Percentiles rank a stretch among this genome's conserved stretches.
Conservation (phyloP, 2,113 vertebrate genomes). For the Dasypus novemcinctus region DNA sequence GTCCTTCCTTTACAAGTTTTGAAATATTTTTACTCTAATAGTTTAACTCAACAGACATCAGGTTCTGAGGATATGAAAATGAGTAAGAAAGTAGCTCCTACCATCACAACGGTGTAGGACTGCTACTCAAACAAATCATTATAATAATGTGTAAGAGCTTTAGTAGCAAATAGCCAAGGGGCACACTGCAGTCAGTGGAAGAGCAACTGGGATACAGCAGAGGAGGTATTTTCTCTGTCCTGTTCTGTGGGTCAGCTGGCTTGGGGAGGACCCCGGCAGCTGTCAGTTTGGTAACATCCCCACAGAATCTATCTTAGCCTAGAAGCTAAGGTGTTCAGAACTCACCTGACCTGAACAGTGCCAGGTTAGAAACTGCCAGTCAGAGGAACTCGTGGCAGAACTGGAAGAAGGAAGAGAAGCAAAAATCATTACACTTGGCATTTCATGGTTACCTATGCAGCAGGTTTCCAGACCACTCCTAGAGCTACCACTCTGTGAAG, state of each 20-base stretch:
- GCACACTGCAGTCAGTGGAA: not conserved
- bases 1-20: not conserved
- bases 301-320: not conserved
- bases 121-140: not conserved
- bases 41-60: not conserved
- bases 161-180: not conserved
- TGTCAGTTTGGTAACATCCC: not conserved
- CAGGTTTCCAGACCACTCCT: not conserved
- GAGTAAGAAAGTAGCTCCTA: not conserved
- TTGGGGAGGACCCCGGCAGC: fast-evolving
- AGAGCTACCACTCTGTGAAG: not conserved
- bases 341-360: fast-evolving
- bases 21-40: not conserved
- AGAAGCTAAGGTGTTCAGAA: not conserved
- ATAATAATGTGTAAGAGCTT: not conserved
- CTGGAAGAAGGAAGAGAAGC: not conserved
- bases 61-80: not conserved
- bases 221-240: fast-evolving
- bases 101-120: not conserved
- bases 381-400: not conserved
- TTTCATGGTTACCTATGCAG: not conserved
- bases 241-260: fast-evolving
- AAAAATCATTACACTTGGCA: not conserved
- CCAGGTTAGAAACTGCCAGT: not conserved
- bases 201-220: fast-evolving